These are phyloP conservation scores for Malacoraja senta DNA, from an alignment of 2,797 vertebrate genomes.

Conservation along the genomic window DNA sequence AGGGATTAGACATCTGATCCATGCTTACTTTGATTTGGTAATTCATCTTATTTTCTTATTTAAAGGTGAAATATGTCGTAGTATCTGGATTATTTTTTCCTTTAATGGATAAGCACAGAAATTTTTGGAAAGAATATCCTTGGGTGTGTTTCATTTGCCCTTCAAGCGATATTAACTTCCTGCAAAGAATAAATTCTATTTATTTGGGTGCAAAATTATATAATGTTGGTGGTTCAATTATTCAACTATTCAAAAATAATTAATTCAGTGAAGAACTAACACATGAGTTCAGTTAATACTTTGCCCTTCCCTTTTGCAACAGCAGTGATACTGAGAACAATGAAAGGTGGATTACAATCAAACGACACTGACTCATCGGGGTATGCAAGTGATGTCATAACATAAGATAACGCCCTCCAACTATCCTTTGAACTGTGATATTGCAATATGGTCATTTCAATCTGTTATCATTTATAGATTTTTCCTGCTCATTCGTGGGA, in stretches of 20 bases:
- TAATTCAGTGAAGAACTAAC: not conserved
- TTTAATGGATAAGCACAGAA: not conserved
- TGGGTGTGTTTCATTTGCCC: not conserved
- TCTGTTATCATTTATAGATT: not conserved
- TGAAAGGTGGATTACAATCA: not conserved
- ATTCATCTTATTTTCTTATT: not conserved
- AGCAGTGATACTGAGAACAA: not conserved
- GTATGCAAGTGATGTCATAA: constrained; percentile 3
- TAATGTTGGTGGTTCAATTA: not conserved
- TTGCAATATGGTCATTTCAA: not conserved
- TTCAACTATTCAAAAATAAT: not conserved
- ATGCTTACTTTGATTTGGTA: not conserved
- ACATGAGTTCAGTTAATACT: not conserved
- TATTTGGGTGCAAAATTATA: not conserved
- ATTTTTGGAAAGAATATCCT: not conserved
- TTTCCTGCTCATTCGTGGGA: not conserved
- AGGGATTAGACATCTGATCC: not conserved
- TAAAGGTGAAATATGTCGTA: not conserved
- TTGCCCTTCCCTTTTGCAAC: not conserved
- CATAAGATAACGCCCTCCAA: no score
- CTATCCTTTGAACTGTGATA: constrained; percentile 17
- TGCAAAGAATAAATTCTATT: no score
- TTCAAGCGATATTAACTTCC: not conserved
- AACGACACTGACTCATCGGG: not conserved
- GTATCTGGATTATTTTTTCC: not conserved